Base-by-base conservation (phyloP, 1,140 invertebrate genomes). In the Leptinotarsa undecemlineata region DNA sequence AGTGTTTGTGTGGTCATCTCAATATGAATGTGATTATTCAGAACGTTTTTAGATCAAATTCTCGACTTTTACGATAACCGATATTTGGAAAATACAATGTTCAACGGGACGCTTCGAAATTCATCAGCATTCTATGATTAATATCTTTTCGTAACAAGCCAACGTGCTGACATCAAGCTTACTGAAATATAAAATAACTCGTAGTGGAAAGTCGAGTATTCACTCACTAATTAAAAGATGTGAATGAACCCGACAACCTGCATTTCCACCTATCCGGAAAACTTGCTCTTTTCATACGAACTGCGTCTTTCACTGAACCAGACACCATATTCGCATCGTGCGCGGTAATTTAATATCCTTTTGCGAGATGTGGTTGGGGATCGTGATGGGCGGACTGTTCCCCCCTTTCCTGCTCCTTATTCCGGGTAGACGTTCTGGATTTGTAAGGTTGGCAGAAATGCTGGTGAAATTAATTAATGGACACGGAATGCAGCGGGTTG, bases 331-430 rank as follows among this genome's bases (percentile, higher is more conserved):
- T 66, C 63, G 33, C 33, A 33, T 33, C 33, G 33, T 33, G 33
- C 33, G 33, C 33, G 26, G 20, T 66, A 66, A 66, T 66, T 66
- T 33, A 66, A 66, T 66, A 66, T 66, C 14, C 26, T 66, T 66
- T 66, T 66, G 26, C 8, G 26, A 66, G 26, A 33, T 33, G 33
- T 33, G 33, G 33, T 33, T 33, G 33, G 33, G 33, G 33, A 33
- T 33, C 33, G 33, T 33, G 33, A 33, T 4, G 33, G 33, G 33
- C 2, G 33, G 33, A 33, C 8, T 8, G 33, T 33, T 8, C 8
- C 33, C 33, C 33, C 8, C 8, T 5, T 26, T 23, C 8, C 33
- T 42, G 33, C 33, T 42, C 8, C 33, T 8, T 42, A 8, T 42
- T 42, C 33, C 11, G 33, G 2, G 33, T 11, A 42, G 33, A 42